Evolutionary conservation across 1,140 invertebrate species (phyloP), one percentile per base, ranked within the genome.

Genomic region (Asbolus verrucosus): DNA sequence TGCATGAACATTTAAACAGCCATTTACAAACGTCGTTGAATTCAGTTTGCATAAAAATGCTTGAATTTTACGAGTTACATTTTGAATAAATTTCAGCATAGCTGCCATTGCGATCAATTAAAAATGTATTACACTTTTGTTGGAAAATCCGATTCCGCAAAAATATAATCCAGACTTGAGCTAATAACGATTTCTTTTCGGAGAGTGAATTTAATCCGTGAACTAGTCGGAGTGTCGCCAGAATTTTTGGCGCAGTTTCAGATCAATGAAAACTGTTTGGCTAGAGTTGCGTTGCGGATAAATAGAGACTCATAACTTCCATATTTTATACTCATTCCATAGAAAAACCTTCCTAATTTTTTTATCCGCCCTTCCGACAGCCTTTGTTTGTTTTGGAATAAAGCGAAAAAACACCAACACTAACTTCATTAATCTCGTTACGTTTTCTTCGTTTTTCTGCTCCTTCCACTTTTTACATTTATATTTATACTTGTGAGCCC

Each of bases 341-440:
- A 43, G 4, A 6, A 11, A 4, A 36, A 4, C 33, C 5, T 6
- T 11, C 33, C 33, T n/a, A 36, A 11, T 36, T 36, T 36, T 36
- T n/a, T n/a, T n/a, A n/a, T n/a, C n/a, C n/a, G n/a, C n/a, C n/a
- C n/a, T n/a, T n/a, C n/a, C n/a, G n/a, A n/a, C n/a, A n/a, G n/a
- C n/a, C n/a, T n/a, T n/a, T n/a, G n/a, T n/a, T n/a, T n/a, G n/a
- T n/a, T n/a, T n/a, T n/a, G n/a, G n/a, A n/a, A n/a, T n/a, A n/a
- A n/a, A n/a, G n/a, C n/a, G n/a, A n/a, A n/a, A n/a, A n/a, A 21
- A 19, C 19, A 50, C 43, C 14, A 43, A 54, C 46, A 54, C 11
- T 21, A 36, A 54, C 46, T 54, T 54, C 46, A 54, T 54, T 54
- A 54, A 54, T 54, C 46, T 54, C 27, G 27, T 54, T 54, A 54